Percentiles rank a stretch among this genome's conserved stretches.
These are phyloP conservation scores for Lepus americanus DNA, from an alignment of 2,113 vertebrate genomes.

Conservation along the genomic window DNA sequence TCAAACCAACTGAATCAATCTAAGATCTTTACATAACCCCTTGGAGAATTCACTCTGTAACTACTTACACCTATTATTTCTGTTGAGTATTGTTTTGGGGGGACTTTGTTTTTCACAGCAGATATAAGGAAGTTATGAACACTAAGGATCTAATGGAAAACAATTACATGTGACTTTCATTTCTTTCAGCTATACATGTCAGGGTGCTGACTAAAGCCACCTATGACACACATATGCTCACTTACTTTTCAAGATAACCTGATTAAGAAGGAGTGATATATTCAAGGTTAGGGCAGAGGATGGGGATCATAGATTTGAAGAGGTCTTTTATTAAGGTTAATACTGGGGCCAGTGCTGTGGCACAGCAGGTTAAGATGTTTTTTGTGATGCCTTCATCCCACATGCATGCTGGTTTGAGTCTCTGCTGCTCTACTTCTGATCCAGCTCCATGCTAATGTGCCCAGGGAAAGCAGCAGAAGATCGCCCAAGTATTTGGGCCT, in stretches of 20 bases:
- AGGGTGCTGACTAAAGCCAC: neutral
- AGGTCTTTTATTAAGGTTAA: neutral
- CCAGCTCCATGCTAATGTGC: no score
- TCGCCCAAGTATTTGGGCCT: no score
- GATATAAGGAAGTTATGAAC: neutral
- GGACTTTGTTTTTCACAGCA: neutral
- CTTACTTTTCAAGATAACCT: neutral
- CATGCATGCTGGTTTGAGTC: no score
- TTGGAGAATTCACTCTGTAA: constrained; percentile 18
- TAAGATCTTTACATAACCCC: neutral
- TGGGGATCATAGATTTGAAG: neutral
- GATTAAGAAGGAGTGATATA: neutral
- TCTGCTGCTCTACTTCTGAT: no score
- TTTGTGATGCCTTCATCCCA: no score
- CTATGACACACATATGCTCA: neutral
- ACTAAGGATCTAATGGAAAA: neutral
- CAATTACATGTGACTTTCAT: neutral
- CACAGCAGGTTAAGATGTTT: no score
- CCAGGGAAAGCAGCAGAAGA: no score
- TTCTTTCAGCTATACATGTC: neutral
- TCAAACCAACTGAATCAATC: neutral
- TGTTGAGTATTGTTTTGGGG: neutral
- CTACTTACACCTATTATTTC: neutral
- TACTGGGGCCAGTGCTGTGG: no score
- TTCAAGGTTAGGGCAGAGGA: neutral